A percentile compares a stretch with the other conserved stretches of the same genome.
phyloP scores from a whole-genome alignment of 2,113 vertebrate genomes.

The Pelodiscus sinensis region DNA sequence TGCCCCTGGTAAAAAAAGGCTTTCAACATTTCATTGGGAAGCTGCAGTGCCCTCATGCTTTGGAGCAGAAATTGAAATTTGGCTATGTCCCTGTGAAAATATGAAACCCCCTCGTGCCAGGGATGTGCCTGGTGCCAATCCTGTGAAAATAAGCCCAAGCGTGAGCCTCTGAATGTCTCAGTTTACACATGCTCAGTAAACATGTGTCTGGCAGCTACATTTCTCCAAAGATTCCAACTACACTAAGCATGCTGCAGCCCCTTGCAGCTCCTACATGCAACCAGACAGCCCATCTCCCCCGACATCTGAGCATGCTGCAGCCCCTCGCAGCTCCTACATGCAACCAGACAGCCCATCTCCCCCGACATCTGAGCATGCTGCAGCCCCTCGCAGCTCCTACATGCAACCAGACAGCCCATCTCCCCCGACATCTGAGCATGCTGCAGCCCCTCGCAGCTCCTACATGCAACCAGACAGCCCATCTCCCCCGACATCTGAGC shows the following conservation, averaged over 20 bases:
- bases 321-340: not conserved
- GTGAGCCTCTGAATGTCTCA: constrained; percentile 55
- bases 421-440: constrained; percentile 10
- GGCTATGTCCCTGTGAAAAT: not conserved
- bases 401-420: constrained; percentile 18
- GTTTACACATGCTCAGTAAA: constrained; percentile 41
- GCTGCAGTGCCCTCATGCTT: constrained; percentile 42
- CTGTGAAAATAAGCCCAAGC: constrained; percentile 27
- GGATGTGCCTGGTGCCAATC: constrained; percentile 23
- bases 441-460: not conserved
- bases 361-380: constrained; percentile 30
- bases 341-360: constrained; percentile 18
- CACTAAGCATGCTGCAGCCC: constrained; percentile 43
- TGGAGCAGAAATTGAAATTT: constrained; percentile 25
- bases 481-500: constrained; percentile 17
- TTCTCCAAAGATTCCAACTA: constrained; percentile 42
- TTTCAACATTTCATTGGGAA: constrained; percentile 23
- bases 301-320: not conserved
- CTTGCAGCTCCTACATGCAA: not conserved
- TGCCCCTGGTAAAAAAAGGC: not conserved
- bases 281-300: not conserved
- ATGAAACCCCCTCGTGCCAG: constrained; percentile 1
- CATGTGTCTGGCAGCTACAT: constrained; percentile 37
- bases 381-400: not conserved
- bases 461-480: constrained; percentile 7